Conservation (phyloP, 2,113 vertebrate species). For the human region GRCh38 chr7:158770001-158770500, state of each 20-base stretch:
- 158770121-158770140: too few relatives aligned
- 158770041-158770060: too few relatives aligned
- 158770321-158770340: neutral
- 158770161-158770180: too few relatives aligned
- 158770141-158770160: too few relatives aligned
- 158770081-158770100: too few relatives aligned
- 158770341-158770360: neutral
- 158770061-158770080: too few relatives aligned
- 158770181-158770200: neutral
- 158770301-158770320: neutral
- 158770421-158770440: neutral
- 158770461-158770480: neutral
- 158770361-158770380: neutral
- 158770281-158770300: neutral
- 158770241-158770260: neutral
- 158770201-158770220: neutral
- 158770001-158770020: too few relatives aligned
- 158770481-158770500: neutral
- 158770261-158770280: neutral
- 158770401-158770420: neutral
- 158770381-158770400: neutral
- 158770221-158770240: neutral
- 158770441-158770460: neutral
- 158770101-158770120: too few relatives aligned
- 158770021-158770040: too few relatives aligned